Evolutionary conservation across 2,888 invertebrate species (phyloP), one percentile per base, ranked within the genome.

Genomic region (Latheticus oryzae): DNA sequence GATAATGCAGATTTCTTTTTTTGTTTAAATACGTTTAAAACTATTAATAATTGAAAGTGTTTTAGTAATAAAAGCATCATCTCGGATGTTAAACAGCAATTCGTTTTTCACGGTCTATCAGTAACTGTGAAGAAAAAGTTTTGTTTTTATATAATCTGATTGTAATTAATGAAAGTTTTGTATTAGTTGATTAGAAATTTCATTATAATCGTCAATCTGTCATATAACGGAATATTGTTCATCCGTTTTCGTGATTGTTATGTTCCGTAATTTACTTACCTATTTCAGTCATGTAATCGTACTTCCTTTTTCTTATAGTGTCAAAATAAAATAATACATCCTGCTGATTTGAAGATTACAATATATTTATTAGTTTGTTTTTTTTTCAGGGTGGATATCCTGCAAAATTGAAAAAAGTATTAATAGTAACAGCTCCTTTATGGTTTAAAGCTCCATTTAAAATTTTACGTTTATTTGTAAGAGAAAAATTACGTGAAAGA

Each of bases 371-470:
- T 5, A 19, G 24, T 24, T 24, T 24, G 12, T 11, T 28, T 9
- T 4, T 47, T 33, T 35, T 8, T 3, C 82, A 97, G 97, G 97
- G 97, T 69, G 95, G 94, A 47, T 97, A 97, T 83, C 97, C 97
- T 67, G 97, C 97, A 16, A 91, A 96, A 74, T 81, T 98, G 75
- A 97, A 97, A 81, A 97, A 97, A 81, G 97, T 98, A 65, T 82
- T 97, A 61, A 97, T 98, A 76, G 97, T 95, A 70, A 96, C 97
- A 61, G 97, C 97, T 37, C 97, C 97, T 47, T 82, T 97, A 76
- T 97, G 97, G 97, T 97, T 97, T 81, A 96, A 95, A 81, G 97
- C 97, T 57, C 97, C 97, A 1, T 97, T 97, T 81, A 94, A 95
- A 76, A 95, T 97, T 74, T 84, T 97, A 47, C 87, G 97, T 48